These are phyloP conservation scores for Brevipalpus yothersi DNA, from an alignment of 1,140 invertebrate genomes.

Conservation along the genomic window DNA sequence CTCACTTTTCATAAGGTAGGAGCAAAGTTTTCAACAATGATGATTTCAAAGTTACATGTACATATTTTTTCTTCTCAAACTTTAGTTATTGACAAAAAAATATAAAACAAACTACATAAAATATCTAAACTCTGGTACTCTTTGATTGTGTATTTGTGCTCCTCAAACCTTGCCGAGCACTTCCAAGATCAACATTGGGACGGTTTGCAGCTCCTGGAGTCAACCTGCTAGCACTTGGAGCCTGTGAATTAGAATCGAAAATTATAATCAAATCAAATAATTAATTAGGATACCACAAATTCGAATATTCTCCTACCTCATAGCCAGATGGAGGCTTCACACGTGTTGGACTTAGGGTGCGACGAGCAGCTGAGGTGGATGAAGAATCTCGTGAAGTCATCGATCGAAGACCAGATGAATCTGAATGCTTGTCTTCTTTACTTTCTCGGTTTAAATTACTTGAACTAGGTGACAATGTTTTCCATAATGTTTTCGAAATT, in stretches of 20 bases:
- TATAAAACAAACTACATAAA: too few species aligned
- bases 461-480: slow-evolving; percentile 7
- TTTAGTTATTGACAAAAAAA: too few species aligned
- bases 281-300: background rate
- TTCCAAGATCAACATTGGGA: background rate
- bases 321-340: background rate
- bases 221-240: background rate
- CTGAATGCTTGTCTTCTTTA: background rate
- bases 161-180: background rate
- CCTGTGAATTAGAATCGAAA: background rate
- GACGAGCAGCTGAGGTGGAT: background rate
- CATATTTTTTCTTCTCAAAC: too few species aligned
- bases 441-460: background rate
- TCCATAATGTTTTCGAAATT: slow-evolving; percentile 13
- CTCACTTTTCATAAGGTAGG: too few species aligned
- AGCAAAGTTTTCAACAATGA: too few species aligned
- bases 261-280: background rate
- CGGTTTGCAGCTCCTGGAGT: background rate
- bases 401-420: background rate
- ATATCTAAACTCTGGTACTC: background rate
- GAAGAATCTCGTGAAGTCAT: background rate
- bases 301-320: background rate
- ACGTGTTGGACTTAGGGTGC: background rate
- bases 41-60: too few species aligned
- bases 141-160: background rate